Conservation (phyloP, 2,113 vertebrate species). For the Rana temporaria region DNA sequence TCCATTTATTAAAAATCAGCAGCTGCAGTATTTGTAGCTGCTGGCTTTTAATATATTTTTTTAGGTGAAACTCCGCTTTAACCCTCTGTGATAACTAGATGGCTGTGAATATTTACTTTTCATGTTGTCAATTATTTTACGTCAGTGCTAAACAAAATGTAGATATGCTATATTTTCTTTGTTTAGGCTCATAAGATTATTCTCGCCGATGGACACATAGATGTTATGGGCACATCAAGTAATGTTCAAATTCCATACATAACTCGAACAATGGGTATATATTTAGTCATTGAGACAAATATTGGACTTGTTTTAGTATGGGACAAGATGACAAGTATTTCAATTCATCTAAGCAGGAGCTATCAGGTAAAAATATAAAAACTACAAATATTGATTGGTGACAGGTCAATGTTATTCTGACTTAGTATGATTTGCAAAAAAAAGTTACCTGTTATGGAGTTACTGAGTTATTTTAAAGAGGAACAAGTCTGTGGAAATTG, state of each 20-base stretch:
- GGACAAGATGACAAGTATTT: slow-evolving; percentile 85
- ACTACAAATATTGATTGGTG: no score
- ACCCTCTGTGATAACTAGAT: no score
- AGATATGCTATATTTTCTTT: background rate
- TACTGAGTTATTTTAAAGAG: no score
- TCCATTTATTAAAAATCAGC: no score
- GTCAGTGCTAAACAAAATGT: no score
- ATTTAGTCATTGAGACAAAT: slow-evolving; percentile 79
- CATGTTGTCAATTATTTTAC: no score
- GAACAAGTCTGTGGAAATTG: no score
- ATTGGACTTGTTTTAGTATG: slow-evolving; percentile 81
- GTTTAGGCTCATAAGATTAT: slow-evolving; percentile 80
- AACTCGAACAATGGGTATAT: slow-evolving; percentile 78
- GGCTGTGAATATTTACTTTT: no score
- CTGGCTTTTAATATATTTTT: no score
- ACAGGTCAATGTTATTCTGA: background rate
- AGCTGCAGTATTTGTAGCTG: no score
- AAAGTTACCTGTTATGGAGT: background rate
- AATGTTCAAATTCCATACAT: slow-evolving; percentile 70
- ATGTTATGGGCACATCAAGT: slow-evolving; percentile 67
- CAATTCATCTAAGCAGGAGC: slow-evolving; percentile 78
- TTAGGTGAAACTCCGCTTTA: no score
- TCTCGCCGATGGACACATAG: slow-evolving; percentile 75
- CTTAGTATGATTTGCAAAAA: background rate
- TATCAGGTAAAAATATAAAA: slow-evolving; percentile 74